Percentiles rank a stretch among this genome's conserved stretches.
Conservation (phyloP, 2,888 invertebrate genomes). For the Orthonevra nobilis region DNA sequence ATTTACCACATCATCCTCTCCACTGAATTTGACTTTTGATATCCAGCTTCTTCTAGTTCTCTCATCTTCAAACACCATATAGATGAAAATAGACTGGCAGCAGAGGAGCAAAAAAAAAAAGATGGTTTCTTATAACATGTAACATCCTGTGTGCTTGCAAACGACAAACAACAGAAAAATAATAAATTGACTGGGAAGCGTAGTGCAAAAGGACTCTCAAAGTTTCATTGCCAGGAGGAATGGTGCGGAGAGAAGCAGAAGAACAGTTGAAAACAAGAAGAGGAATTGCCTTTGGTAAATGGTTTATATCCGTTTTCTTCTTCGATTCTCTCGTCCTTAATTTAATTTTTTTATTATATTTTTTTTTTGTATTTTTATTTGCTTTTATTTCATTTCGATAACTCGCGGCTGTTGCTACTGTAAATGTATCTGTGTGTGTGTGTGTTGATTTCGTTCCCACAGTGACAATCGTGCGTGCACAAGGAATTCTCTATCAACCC, state of each 20-base stretch:
- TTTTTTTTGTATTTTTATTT: too few species aligned
- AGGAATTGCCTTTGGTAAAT: slow-evolving; percentile 55
- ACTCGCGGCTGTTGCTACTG: slow-evolving; percentile 49
- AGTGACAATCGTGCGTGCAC: slow-evolving; percentile 44
- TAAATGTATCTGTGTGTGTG: background rate
- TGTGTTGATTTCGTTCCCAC: slow-evolving; percentile 1
- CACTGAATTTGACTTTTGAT: slow-evolving; percentile 57
- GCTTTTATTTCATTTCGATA: slow-evolving; percentile 29
- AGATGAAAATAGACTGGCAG: slow-evolving; percentile 6
- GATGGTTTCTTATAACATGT: slow-evolving; percentile 33
- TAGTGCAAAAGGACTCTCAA: slow-evolving; percentile 31
- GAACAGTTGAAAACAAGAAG: slow-evolving; percentile 38
- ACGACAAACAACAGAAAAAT: slow-evolving; percentile 64
- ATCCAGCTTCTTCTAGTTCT: slow-evolving; percentile 15
- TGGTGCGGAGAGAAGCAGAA: slow-evolving; percentile 4
- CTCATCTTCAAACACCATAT: slow-evolving; percentile 26
- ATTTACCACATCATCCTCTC: slow-evolving; percentile 65
- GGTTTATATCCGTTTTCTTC: slow-evolving; percentile 48
- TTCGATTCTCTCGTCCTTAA: slow-evolving; percentile 24
- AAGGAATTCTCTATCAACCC: slow-evolving; percentile 39
- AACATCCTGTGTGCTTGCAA: slow-evolving; percentile 60
- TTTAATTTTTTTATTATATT: background rate
- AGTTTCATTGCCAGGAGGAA: background rate
- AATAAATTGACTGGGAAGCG: slow-evolving; percentile 59
- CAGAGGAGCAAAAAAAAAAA: slow-evolving; percentile 11